Percentiles rank a stretch among this genome's conserved stretches.
Evolutionary conservation across 2,888 invertebrate genomes (phyloP).

Genomic region (Heliconius sara): DNA sequence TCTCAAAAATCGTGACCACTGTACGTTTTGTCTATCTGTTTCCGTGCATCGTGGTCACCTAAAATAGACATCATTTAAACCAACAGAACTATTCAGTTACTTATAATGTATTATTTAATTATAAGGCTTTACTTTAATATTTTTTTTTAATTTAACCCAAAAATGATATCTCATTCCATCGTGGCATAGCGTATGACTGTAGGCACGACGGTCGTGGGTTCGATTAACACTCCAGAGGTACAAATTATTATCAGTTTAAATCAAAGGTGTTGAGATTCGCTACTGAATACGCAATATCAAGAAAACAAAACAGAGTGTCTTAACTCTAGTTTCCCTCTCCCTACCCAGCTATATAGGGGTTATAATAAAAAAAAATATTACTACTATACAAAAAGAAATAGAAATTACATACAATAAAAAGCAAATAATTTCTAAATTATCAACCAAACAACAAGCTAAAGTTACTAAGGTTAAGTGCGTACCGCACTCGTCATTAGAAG

Average conservation of each 20-base stretch:
- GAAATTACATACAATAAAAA: not conserved
- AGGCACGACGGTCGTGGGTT: too few species aligned
- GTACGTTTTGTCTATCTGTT: constrained; percentile 37
- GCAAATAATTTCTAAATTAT: not conserved
- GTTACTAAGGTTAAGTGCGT: constrained; percentile 3
- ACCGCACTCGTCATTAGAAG: constrained; percentile 24
- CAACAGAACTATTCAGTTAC: not conserved
- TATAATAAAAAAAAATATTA: too few species aligned
- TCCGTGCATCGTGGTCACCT: constrained; percentile 39
- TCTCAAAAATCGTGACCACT: constrained; percentile 33
- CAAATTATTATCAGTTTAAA: not conserved
- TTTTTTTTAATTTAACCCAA: not conserved
- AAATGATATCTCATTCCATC: not conserved
- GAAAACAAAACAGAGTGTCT: not conserved
- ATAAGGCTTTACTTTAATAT: not conserved
- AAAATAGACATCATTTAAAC: constrained; percentile 36
- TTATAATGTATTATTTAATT: not conserved
- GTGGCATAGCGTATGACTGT: too few species aligned
- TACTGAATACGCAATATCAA: too few species aligned
- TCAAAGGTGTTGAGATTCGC: not conserved
- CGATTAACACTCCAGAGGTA: not conserved
- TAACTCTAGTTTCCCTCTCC: not conserved
- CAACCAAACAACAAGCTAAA: not conserved
- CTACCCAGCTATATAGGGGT: too few species aligned
- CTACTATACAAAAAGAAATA: too few species aligned